Evolutionary conservation across 1,140 invertebrate genomes (phyloP).

Genomic region (Oryctes rhinoceros): DNA sequence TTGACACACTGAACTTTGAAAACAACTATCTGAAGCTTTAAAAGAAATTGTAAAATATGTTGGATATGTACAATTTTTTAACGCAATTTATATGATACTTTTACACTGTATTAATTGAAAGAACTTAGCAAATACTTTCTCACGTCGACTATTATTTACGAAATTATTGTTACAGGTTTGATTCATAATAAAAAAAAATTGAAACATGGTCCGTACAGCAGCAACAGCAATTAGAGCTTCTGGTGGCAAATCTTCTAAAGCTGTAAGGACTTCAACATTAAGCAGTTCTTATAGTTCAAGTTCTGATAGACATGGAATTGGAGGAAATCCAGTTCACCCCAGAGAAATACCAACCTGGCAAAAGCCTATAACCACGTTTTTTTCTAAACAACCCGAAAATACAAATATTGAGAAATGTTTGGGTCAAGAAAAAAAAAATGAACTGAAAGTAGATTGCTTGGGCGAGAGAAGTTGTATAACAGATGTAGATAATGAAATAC

Average conservation of each 20-base stretch:
- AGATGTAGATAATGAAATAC: background rate
- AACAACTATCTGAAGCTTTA: no score
- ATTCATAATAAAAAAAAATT: background rate
- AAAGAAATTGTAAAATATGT: no score
- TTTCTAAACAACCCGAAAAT: conserved; percentile 45
- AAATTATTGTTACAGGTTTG: background rate
- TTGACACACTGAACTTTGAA: no score
- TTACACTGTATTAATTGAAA: no score
- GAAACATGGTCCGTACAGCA: conserved; percentile 9
- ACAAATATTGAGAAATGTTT: background rate
- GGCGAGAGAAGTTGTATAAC: background rate
- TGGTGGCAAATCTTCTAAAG: conserved; percentile 30
- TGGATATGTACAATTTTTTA: no score
- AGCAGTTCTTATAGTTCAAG: background rate
- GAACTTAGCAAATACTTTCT: no score
- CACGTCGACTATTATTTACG: no score
- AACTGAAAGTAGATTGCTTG: background rate
- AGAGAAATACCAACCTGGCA: conserved; percentile 66
- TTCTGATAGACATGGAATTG: conserved; percentile 40
- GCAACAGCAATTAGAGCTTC: conserved; percentile 36
- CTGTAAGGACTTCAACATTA: background rate
- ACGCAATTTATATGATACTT: no score
- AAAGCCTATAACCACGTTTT: conserved; percentile 64
- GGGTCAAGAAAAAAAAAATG: background rate
- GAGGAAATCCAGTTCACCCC: conserved; percentile 64